phyloP scores from a whole-genome alignment of 2,888 invertebrate genomes.

The Caenorhabditis doughertyi region DNA sequence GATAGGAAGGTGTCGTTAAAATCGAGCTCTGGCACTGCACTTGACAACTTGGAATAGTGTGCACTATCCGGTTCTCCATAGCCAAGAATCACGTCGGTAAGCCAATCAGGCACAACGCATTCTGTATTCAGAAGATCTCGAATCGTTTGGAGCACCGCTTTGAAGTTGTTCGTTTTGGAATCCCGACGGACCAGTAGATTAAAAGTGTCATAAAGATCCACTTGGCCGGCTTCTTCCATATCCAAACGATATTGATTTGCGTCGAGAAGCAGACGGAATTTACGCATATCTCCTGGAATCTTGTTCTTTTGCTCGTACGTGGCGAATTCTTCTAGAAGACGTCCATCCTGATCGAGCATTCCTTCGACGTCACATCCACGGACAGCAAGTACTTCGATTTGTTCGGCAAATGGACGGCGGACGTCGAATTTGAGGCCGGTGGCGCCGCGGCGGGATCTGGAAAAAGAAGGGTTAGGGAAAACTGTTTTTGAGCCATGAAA shows the following conservation, averaged over 20 bases:
- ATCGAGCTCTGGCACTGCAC: slow-evolving; percentile 91
- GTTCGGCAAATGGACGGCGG: slow-evolving; percentile 76
- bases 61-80: slow-evolving; percentile 98
- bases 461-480: no score
- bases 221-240: slow-evolving; percentile 68
- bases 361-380: slow-evolving; percentile 96
- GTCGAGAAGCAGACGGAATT: slow-evolving; percentile 95
- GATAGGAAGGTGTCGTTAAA: slow-evolving; percentile 98
- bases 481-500: no score
- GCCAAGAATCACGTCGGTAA: slow-evolving; percentile 90
- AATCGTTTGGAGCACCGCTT: slow-evolving; percentile 98
- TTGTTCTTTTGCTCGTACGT: slow-evolving; percentile 26
- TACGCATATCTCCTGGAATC: slow-evolving; percentile 90
- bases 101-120: slow-evolving; percentile 91
- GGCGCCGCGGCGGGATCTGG: slow-evolving; percentile 82
- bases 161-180: slow-evolving; percentile 99
- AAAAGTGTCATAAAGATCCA: slow-evolving; percentile 92
- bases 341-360: slow-evolving; percentile 87
- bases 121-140: slow-evolving; percentile 98
- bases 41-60: slow-evolving; percentile 94
- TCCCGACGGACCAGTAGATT: slow-evolving; percentile 98
- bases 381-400: slow-evolving; percentile 86
- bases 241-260: slow-evolving; percentile 91
- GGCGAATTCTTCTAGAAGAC: slow-evolving; percentile 92
- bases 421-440: slow-evolving; percentile 87